Evolutionary conservation across 2,888 invertebrate genomes (phyloP).

Genomic region (Scrobipalpa atriplicella): DNA sequence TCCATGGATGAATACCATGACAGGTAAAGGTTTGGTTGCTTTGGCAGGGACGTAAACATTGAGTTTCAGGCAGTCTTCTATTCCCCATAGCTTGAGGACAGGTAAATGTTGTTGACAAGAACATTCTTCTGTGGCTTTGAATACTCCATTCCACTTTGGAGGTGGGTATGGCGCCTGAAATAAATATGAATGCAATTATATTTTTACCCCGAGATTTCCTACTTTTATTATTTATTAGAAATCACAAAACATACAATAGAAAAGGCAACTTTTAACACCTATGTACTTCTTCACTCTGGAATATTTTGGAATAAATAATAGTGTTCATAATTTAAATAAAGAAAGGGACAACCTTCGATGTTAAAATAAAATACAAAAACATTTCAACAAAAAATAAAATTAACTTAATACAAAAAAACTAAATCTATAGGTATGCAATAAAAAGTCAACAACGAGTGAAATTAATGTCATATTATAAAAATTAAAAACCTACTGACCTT

Average conservation of each 20-base stretch:
- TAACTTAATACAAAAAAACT: conserved; percentile 2
- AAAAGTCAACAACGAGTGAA: not conserved
- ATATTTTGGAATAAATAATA: too few species aligned
- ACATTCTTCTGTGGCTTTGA: conserved; percentile 62
- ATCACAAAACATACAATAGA: too few species aligned
- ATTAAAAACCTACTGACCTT: conserved; percentile 54
- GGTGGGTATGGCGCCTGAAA: conserved; percentile 69
- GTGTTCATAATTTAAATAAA: too few species aligned
- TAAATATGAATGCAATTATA: conserved; percentile 15
- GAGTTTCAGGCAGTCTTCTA: conserved; percentile 69
- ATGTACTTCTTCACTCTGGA: too few species aligned
- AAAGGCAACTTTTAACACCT: too few species aligned
- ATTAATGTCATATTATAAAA: not conserved
- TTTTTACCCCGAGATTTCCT: too few species aligned
- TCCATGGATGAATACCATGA: conserved; percentile 74
- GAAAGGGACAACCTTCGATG: too few species aligned
- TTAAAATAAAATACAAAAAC: not conserved
- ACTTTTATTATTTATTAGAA: too few species aligned
- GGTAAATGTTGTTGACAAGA: conserved; percentile 59
- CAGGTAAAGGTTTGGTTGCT: conserved; percentile 53
- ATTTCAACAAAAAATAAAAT: conserved; percentile 23
- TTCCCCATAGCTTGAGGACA: conserved; percentile 50
- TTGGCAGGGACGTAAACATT: conserved; percentile 67
- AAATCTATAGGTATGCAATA: not conserved
- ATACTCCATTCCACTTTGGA: conserved; percentile 67